phyloP scores from a whole-genome alignment of 2,797 vertebrate genomes.

The Champsocephalus gunnari region DNA sequence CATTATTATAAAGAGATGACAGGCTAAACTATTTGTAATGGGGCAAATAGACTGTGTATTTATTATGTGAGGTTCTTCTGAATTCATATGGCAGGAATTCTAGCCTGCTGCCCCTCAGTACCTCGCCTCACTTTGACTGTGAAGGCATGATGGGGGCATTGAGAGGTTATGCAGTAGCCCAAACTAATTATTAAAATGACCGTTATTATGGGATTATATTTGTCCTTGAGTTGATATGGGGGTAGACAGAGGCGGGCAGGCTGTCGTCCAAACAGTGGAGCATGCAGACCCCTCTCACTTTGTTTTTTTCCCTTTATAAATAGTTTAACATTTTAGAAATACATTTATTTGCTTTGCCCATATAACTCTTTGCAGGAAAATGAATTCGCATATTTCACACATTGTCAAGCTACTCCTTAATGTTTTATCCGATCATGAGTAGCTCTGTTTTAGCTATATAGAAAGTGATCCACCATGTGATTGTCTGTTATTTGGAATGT shows the following conservation, averaged over 20 bases:
- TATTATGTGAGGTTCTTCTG: conserved; percentile 37
- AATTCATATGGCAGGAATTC: conserved; percentile 25
- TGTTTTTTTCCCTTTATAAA: conserved; percentile 2
- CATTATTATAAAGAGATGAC: conserved; percentile 77
- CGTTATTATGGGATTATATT: conserved; percentile 82
- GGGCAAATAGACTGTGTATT: conserved; percentile 51
- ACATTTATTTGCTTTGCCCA: neutral
- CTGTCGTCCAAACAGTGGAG: conserved; percentile 32
- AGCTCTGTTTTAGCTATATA: conserved; percentile 8
- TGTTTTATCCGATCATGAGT: conserved; percentile 15
- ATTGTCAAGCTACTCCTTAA: neutral
- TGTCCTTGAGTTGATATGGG: conserved; percentile 72
- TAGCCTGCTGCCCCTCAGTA: conserved; percentile 1
- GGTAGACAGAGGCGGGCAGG: conserved; percentile 30
- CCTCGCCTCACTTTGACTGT: conserved; percentile 30
- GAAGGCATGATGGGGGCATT: conserved; percentile 37
- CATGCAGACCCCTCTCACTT: conserved; percentile 14
- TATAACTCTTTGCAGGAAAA: conserved; percentile 1
- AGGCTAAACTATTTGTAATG: conserved; percentile 72
- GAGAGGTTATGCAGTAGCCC: conserved; percentile 54
- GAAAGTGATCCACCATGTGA: neutral
- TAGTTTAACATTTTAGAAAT: conserved; percentile 16
- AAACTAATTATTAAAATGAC: conserved; percentile 77
- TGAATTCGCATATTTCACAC: neutral
- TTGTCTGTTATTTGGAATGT: conserved; percentile 24